phyloP scores from a whole-genome alignment of 2,797 vertebrate species.

The Hydrolagus colliei region DNA sequence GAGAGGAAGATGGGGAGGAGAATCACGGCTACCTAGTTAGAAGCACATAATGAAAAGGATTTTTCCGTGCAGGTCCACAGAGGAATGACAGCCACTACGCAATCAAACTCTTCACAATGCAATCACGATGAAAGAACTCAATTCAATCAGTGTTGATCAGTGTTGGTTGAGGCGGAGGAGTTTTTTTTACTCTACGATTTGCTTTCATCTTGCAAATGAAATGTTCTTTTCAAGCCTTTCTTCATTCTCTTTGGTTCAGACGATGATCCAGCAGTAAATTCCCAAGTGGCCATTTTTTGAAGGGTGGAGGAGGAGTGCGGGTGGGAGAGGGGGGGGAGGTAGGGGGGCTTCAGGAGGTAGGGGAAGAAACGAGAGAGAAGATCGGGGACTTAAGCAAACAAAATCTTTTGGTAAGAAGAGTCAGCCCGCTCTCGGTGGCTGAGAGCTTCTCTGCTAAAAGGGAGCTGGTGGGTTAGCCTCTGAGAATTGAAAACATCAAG shows the following conservation, averaged over 20 bases:
- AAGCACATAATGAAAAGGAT: constrained; percentile 55
- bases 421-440: no score
- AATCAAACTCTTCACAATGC: constrained; percentile 30
- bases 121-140: constrained; percentile 36
- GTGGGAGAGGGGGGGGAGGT: neutral
- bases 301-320: neutral
- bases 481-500: no score
- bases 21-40: constrained; percentile 48
- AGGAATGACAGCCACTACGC: constrained; percentile 10
- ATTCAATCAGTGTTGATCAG: constrained; percentile 34
- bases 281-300: neutral
- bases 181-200: constrained; percentile 12
- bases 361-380: neutral
- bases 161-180: constrained; percentile 24
- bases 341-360: neutral
- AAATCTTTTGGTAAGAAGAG: no score
- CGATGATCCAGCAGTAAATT: neutral
- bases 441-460: no score
- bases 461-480: no score
- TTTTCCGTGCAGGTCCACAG: constrained; percentile 39
- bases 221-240: neutral
- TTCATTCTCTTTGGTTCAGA: constrained; percentile 17
- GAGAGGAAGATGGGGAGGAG: constrained; percentile 29
- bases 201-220: constrained; percentile 30
- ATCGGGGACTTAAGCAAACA: no score